A percentile compares a stretch with the other conserved stretches of the same genome.
phyloP scores from a whole-genome alignment of 2,113 vertebrate species.

The Apus apus region DNA sequence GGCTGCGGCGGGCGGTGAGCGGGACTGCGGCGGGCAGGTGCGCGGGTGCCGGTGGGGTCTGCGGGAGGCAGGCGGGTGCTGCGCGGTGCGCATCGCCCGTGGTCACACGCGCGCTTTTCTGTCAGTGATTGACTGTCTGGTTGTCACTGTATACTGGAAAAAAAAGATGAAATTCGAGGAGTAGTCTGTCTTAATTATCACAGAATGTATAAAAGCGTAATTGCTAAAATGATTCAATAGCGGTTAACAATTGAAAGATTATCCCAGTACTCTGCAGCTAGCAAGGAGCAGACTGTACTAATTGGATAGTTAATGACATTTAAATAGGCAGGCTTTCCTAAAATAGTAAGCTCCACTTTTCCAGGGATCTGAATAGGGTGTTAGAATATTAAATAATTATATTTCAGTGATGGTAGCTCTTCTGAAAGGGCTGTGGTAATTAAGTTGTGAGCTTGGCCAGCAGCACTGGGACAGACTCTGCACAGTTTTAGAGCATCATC shows the following conservation, averaged over 20 bases:
- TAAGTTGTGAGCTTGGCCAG: neutral
- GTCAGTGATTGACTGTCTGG: neutral
- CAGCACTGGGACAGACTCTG: neutral
- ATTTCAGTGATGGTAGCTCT: neutral
- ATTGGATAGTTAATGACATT: conserved; percentile 61
- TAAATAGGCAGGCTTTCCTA: conserved; percentile 41
- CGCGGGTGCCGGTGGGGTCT: neutral
- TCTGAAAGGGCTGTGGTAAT: neutral
- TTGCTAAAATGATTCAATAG: conserved; percentile 1
- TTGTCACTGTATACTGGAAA: neutral
- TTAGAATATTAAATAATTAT: conserved; percentile 6
- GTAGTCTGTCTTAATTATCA: neutral
- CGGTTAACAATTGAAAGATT: conserved; percentile 37
- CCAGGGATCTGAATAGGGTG: neutral
- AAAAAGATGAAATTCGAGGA: neutral
- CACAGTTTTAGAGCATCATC: neutral
- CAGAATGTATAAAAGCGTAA: neutral
- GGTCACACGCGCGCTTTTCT: neutral
- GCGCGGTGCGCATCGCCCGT: fast-evolving
- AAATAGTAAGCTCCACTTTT: conserved; percentile 28
- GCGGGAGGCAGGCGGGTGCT: neutral
- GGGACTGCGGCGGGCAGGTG: neutral
- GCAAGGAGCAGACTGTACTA: conserved; percentile 38
- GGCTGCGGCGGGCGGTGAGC: neutral
- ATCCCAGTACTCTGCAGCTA: neutral